Evolutionary conservation across 2,797 vertebrate genomes (phyloP), one percentile per base, ranked within the genome.

Genomic region (Phoxinus dragarum): DNA sequence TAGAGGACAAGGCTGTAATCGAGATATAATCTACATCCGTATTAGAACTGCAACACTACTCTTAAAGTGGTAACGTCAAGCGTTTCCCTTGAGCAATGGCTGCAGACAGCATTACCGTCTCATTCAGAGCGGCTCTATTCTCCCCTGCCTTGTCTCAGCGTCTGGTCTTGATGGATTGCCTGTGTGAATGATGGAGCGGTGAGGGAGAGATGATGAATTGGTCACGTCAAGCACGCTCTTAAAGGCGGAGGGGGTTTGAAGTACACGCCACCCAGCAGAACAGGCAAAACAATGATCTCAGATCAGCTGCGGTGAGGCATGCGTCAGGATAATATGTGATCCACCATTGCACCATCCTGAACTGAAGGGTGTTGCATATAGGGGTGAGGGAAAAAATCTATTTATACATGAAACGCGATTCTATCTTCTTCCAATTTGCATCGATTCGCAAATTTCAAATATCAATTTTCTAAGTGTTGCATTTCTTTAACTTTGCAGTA

Each of bases 171-270:
- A 88, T 89, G 82, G 74, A 89, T 89, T 82, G 80, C 84, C 68
- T 52, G 73, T 64, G 47, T 31, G 49, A 72, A 81, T 87, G 86
- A 88, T 69, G 34, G 54, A 71, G 56, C 49, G 77, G 52, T 36
- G 80, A 79, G 44, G 81, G 86, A 78, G 77, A 74, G 80, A 86
- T 91, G 88, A 89, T 90, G 74, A 86, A 88, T 86, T 80, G 81
- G 56, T 77, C 73, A 54, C n/a, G 72, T 87, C 85, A 87, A 64
- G 73, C 64, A 34, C 40, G 5, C 34, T 84, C 36, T 42, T 79
- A 19, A 67, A 69, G 54, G 81, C 69, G 82, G 84, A 83, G 75
- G 83, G 64, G 81, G 74, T n/a, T 47, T 59, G 66, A 71, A 44
- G 75, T 9, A 44, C 49, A 84, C 16, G 7, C 69, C 40, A 47